phyloP scores from a whole-genome alignment of 2,888 invertebrate species.

The Acanthosepion esculentum region DNA sequence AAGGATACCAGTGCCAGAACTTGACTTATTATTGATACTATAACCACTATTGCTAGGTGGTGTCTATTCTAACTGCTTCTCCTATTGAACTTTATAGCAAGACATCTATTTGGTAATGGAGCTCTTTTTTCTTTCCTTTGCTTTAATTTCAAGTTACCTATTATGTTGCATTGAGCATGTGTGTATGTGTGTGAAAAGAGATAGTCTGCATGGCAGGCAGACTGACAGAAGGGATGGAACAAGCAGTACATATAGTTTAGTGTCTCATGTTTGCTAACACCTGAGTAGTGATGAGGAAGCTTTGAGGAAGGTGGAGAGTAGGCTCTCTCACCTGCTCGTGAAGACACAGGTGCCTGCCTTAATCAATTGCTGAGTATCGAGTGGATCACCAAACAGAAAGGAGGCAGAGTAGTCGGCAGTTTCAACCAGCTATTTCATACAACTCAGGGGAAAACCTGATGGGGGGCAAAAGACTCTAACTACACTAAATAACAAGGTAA shows the following conservation, averaged over 20 bases:
- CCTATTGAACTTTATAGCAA: too few relatives aligned
- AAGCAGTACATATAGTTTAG: background rate
- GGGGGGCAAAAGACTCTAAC: background rate
- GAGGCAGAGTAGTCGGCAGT: background rate
- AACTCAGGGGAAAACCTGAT: background rate
- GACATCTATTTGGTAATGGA: too few relatives aligned
- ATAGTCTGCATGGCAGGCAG: background rate
- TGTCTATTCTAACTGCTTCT: too few relatives aligned
- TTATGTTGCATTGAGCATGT: background rate
- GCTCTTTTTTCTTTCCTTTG: background rate
- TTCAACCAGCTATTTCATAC: background rate
- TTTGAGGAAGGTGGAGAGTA: background rate
- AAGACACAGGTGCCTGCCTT: slow-evolving; percentile 23
- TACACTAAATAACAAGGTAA: background rate
- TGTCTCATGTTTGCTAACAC: background rate
- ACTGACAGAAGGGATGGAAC: background rate
- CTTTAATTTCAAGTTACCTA: background rate
- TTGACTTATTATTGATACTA: too few relatives aligned
- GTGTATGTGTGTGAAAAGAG: background rate
- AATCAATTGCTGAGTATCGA: background rate
- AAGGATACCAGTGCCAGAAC: too few relatives aligned
- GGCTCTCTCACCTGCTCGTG: background rate
- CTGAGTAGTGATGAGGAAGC: background rate
- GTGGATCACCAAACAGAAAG: background rate
- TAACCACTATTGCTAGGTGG: too few relatives aligned